These are phyloP conservation scores for Capitella teleta DNA, from an alignment of 1,140 invertebrate genomes.

Conservation along the genomic window DNA sequence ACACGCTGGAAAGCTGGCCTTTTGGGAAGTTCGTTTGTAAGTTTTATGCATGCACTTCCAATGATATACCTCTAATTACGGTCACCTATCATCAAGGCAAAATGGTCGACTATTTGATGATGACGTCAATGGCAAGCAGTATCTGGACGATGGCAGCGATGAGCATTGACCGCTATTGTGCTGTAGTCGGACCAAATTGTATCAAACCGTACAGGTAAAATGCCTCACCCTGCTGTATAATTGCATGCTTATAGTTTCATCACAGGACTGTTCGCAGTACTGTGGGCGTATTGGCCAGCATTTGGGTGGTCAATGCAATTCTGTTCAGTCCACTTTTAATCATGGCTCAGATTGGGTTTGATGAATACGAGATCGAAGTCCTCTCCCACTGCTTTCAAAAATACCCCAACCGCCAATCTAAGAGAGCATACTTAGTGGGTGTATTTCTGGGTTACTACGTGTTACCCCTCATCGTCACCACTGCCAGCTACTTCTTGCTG, in stretches of 20 bases:
- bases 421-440: not conserved
- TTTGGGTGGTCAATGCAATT: too few relatives aligned
- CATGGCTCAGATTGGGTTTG: too few relatives aligned
- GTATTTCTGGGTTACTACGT: constrained; percentile 3
- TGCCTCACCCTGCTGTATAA: too few relatives aligned
- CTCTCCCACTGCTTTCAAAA: not conserved
- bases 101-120: constrained; percentile 1
- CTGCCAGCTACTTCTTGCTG: not conserved
- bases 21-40: not conserved
- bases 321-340: too few relatives aligned
- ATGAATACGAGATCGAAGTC: too few relatives aligned
- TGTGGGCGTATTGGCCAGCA: too few relatives aligned
- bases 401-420: not conserved
- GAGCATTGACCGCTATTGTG: constrained; percentile 6
- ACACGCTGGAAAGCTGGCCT: not conserved
- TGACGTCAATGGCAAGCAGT: not conserved
- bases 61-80: not conserved
- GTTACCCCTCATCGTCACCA: not conserved
- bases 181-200: not conserved
- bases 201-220: constrained; percentile 3
- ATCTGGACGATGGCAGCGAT: constrained; percentile 4
- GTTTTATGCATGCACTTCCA: not conserved
- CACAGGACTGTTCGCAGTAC: too few relatives aligned
- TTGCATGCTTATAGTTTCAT: too few relatives aligned
- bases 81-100: not conserved